Conservation (phyloP, 2,113 vertebrate genomes). For the Harpagus bidentatus region DNA sequence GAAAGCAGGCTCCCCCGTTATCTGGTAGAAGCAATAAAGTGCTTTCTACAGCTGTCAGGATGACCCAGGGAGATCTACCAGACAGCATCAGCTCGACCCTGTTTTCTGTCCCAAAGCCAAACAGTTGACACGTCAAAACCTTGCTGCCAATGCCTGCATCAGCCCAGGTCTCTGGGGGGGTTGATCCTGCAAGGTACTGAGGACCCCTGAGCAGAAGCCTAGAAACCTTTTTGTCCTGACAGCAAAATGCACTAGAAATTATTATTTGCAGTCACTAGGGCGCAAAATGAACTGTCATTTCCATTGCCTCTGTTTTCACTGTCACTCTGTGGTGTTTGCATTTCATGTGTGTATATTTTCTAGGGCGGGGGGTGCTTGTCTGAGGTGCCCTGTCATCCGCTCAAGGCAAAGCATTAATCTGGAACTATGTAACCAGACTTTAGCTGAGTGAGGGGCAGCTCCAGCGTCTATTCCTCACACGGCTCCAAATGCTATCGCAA, state of each 20-base stretch:
- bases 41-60: conserved; percentile 53
- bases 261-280: background rate
- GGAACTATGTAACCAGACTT: background rate
- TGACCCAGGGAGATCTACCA: conserved; percentile 34
- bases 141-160: background rate
- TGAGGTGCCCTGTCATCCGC: background rate
- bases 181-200: background rate
- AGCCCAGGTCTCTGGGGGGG: background rate
- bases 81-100: background rate
- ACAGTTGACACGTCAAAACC: background rate
- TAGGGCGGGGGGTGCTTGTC: background rate
- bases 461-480: background rate
- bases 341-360: background rate
- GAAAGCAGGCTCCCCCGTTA: conserved; percentile 43
- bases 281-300: background rate
- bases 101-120: conserved; percentile 45
- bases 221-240: background rate
- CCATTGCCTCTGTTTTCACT: background rate
- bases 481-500: background rate
- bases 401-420: background rate
- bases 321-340: background rate
- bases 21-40: conserved; percentile 43
- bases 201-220: background rate
- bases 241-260: background rate
- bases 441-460: background rate